Conservation (phyloP, 2,888 invertebrate species). For the Elysia crispata region DNA sequence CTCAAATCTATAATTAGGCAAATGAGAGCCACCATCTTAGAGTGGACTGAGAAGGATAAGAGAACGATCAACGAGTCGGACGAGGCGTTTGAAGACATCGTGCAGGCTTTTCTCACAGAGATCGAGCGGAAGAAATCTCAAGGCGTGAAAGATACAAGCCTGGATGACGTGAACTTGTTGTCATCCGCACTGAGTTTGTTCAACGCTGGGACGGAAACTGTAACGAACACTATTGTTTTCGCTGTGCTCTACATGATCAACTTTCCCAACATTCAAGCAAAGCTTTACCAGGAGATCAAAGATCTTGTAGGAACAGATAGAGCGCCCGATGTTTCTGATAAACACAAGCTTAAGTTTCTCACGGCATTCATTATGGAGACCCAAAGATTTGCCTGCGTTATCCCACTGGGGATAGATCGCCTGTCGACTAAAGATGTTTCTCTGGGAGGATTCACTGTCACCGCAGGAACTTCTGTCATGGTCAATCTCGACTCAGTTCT, state of each 20-base stretch:
- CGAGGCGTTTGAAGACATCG: conserved; percentile 24
- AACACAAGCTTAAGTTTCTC: conserved; percentile 55
- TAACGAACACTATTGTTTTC: conserved; percentile 91
- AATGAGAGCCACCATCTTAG: background rate
- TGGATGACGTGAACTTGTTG: conserved; percentile 33
- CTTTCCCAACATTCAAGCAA: conserved; percentile 82
- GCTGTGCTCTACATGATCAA: conserved; percentile 88
- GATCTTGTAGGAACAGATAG: conserved; percentile 70
- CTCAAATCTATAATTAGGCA: background rate
- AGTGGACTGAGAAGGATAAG: conserved; percentile 10
- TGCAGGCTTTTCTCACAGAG: conserved; percentile 32
- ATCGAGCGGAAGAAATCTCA: conserved; percentile 31
- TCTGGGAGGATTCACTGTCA: conserved; percentile 62
- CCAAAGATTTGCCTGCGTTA: conserved; percentile 59
- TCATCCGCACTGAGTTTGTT: conserved; percentile 44
- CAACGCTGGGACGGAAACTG: conserved; percentile 81
- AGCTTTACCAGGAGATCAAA: conserved; percentile 55
- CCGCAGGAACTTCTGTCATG: conserved; percentile 55
- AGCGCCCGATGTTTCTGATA: conserved; percentile 55
- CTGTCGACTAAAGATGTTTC: conserved; percentile 54
- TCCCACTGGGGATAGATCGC: conserved; percentile 57
- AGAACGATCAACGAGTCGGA: conserved; percentile 21
- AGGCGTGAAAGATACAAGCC: background rate
- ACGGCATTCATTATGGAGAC: conserved; percentile 69
- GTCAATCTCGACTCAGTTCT: no score